Evolutionary conservation across 2,797 vertebrate genomes (phyloP).

Genomic region (Hafferia zeledoni): DNA sequence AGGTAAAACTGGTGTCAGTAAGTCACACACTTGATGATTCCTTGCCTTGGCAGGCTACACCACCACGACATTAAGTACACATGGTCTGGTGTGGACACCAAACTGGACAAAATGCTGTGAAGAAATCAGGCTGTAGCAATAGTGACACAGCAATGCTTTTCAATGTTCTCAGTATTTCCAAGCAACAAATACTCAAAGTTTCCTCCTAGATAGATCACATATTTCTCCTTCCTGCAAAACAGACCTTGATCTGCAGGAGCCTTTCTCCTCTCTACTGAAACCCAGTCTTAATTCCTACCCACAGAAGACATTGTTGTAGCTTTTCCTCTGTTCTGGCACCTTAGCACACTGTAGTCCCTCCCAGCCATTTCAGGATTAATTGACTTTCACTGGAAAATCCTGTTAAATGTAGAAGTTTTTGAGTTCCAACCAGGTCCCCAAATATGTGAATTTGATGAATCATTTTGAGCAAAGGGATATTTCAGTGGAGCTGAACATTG

Average conservation of each 20-base stretch:
- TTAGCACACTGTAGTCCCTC: background rate
- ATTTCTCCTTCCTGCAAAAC: background rate
- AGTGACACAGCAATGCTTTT: background rate
- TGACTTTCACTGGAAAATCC: background rate
- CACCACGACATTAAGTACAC: background rate
- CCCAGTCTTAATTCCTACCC: background rate
- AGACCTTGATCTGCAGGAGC: background rate
- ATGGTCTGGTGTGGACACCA: background rate
- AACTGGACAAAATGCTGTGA: background rate
- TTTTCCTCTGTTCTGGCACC: background rate
- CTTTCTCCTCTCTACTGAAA: background rate
- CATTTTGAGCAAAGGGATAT: background rate
- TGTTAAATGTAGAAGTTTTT: background rate
- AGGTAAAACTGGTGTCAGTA: background rate
- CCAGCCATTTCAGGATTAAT: background rate
- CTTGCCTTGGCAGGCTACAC: background rate
- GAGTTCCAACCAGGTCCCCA: background rate
- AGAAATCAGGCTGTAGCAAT: background rate
- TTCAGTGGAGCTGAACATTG: background rate
- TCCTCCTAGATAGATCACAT: background rate
- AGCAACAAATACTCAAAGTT: background rate
- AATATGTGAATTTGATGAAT: background rate
- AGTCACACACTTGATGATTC: background rate
- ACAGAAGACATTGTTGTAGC: rapidly evolving
- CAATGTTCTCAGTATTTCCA: background rate